phyloP scores from a whole-genome alignment of 2,113 vertebrate species.

The Cepphus grylle region DNA sequence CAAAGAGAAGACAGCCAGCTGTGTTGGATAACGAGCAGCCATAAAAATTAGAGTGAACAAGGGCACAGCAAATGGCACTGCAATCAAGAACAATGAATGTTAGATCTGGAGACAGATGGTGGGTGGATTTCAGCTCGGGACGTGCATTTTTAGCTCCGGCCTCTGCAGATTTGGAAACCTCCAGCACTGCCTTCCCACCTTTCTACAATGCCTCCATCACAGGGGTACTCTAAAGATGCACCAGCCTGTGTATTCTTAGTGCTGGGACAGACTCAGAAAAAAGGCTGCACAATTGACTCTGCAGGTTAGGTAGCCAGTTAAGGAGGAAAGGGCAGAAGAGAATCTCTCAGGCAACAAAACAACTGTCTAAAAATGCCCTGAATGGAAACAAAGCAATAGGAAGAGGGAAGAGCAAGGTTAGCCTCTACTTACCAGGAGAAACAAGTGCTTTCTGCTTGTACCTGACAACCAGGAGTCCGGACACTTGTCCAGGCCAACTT shows the following conservation, averaged over 20 bases:
- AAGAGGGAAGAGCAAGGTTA: not conserved
- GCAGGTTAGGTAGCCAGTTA: not conserved
- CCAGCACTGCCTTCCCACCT: not conserved
- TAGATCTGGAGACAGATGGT: constrained; percentile 10
- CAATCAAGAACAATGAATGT: constrained; percentile 30
- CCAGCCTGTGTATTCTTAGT: not conserved
- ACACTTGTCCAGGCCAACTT: not conserved
- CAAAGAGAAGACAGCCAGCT: constrained; percentile 45
- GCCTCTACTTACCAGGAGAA: not conserved
- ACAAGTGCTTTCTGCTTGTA: not conserved
- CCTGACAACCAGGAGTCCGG: not conserved
- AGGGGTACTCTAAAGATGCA: not conserved
- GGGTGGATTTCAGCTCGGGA: not conserved
- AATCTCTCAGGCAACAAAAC: not conserved
- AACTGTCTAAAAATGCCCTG: not conserved
- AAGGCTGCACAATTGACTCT: not conserved
- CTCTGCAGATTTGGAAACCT: not conserved
- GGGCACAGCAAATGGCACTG: constrained; percentile 3
- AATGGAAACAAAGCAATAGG: not conserved
- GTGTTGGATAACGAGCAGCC: not conserved
- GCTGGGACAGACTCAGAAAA: not conserved
- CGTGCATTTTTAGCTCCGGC: not conserved
- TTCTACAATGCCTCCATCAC: not conserved
- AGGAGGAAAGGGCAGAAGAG: not conserved
- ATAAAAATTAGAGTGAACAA: constrained; percentile 5